Base-by-base conservation (phyloP, 2,797 vertebrate species). In the Enteromius unitaeniatus region DNA sequence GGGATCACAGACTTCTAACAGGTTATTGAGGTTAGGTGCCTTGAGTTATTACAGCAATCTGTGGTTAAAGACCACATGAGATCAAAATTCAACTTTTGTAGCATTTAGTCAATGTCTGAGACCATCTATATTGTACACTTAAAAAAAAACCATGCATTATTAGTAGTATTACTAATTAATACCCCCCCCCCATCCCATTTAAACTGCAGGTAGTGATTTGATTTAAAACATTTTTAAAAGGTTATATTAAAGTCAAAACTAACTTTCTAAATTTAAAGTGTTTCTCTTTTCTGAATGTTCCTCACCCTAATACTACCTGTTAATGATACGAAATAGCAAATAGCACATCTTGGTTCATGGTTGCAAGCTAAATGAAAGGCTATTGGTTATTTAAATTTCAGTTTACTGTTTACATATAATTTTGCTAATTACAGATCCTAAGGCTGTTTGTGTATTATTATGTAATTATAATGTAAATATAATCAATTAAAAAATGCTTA, bases 1-100 rank as follows among this genome's bases (percentile, higher is more conserved):
- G 26, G 49, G 45, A 51, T 51, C 8, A 21, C 28, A 15, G 9
- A 31, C n/a, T 70, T 51, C 19, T 51, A 31, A 21, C 23, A 73
- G 70, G 15, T 73, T 70, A 15, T 74, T 31, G 45, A 68, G 34
- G 37, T 74, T 17, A 31, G 19, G n/a, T 10, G 34, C 15, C 34
- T 40, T 34, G 11, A 40, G 74, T 23, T 76, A 55, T 81, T n/a
- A 47, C 70, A 62, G 51, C 45, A 34, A 83, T 88, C 58, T 88
- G 84, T 67, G 34, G 34, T n/a, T 58, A 26, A 60, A 60, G 23
- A 60, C n/a, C 10, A 60, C 55, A 26, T 60, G n/a, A 58, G 3
- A 58, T 60, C 21, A 68, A 68, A 34, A 31, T 64, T 31, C 28
- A 64, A 64, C 62, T 64, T 34, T 15, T 19, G 7, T 34, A 31